Conservation (phyloP, 2,113 vertebrate genomes). For the Lepisosteus osseus region DNA sequence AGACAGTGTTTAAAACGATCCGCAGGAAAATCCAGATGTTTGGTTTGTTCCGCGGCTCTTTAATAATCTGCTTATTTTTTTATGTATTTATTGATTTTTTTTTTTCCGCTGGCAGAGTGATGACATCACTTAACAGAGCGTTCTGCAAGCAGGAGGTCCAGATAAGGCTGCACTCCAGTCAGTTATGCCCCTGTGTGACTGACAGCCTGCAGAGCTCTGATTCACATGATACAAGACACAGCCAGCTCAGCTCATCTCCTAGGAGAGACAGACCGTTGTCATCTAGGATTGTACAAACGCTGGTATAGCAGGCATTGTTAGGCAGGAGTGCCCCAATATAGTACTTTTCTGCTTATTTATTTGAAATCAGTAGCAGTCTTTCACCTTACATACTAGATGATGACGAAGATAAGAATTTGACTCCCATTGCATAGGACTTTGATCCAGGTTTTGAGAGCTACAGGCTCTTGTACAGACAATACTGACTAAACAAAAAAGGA, state of each 20-base stretch:
- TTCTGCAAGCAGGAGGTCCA: conserved; percentile 53
- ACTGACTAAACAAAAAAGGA: too few species aligned
- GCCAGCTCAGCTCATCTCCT: conserved; percentile 52
- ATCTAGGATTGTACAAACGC: too few species aligned
- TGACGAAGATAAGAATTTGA: too few species aligned
- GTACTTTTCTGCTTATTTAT: too few species aligned
- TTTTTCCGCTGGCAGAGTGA: conserved; percentile 47
- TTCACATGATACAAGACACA: conserved; percentile 39
- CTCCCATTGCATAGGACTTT: too few species aligned
- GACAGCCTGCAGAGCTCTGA: conserved; percentile 64
- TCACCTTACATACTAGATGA: too few species aligned
- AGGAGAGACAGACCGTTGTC: not conserved
- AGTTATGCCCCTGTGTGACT: conserved; percentile 62
- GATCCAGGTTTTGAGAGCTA: too few species aligned
- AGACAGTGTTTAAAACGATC: conserved; percentile 78
- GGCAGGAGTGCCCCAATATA: too few species aligned
- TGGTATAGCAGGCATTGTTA: too few species aligned
- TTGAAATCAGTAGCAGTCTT: too few species aligned
- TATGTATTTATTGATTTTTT: not conserved
- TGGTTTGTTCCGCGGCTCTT: conserved; percentile 73
- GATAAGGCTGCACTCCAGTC: conserved; percentile 62
- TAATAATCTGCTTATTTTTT: conserved; percentile 72
- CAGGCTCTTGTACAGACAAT: too few species aligned
- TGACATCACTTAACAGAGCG: conserved; percentile 74
- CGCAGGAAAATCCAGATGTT: conserved; percentile 78